Percentiles rank a stretch among this genome's conserved stretches.
These are phyloP conservation scores for Neomorphus geoffroyi DNA, from an alignment of 2,797 vertebrate genomes.

Conservation along the genomic window DNA sequence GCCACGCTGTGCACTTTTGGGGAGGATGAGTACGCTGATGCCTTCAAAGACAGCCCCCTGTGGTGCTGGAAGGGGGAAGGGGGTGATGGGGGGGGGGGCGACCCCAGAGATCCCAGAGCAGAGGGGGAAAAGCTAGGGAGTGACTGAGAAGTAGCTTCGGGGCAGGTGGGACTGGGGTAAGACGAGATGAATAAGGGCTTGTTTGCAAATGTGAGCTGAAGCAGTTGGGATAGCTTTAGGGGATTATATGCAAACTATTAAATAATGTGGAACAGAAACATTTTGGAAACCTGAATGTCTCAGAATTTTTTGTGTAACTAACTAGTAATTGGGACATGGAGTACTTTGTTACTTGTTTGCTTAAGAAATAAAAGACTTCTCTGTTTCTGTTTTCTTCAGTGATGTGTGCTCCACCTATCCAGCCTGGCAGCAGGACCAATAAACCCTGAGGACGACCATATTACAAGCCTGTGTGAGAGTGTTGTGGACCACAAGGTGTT, in stretches of 20 bases:
- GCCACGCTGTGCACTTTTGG: background rate
- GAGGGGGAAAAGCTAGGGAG: fast-evolving
- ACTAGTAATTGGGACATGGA: background rate
- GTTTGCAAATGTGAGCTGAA: background rate
- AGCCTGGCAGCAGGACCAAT: background rate
- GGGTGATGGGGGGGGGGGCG: background rate
- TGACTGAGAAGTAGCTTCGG: background rate
- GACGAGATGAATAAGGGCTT: background rate
- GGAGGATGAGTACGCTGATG: background rate
- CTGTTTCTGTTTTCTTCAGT: background rate
- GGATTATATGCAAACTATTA: fast-evolving
- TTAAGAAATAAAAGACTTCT: background rate
- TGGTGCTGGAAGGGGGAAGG: background rate
- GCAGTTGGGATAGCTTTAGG: background rate
- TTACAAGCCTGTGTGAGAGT: background rate
- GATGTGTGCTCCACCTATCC: background rate
- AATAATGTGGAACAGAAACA: background rate
- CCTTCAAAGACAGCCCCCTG: fast-evolving
- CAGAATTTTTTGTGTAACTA: background rate
- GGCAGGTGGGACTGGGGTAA: background rate
- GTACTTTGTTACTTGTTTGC: background rate
- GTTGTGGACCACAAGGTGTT: background rate
- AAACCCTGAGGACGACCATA: background rate
- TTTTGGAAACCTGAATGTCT: background rate
- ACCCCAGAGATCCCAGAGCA: background rate